These are phyloP conservation scores for Mionectes olivaceus DNA, from an alignment of 2,797 vertebrate species.

Conservation along the genomic window DNA sequence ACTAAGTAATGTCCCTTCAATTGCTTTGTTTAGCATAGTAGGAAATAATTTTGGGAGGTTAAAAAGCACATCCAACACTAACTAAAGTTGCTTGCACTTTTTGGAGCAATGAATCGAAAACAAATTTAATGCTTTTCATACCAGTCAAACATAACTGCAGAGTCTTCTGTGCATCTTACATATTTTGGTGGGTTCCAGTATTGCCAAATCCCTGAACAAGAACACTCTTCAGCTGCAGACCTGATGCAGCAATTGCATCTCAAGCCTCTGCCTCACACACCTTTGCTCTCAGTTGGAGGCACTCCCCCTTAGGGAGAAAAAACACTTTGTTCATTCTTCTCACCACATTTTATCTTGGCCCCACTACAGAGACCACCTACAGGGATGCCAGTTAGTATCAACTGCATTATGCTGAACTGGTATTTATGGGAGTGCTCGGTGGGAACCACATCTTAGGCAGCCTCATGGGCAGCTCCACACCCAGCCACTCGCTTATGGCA, in stretches of 20 bases:
- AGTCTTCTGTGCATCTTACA: background rate
- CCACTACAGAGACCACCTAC: conserved; percentile 49
- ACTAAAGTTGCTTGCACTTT: background rate
- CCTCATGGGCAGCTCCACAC: conserved; percentile 5
- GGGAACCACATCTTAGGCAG: conserved; percentile 61
- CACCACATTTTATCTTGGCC: background rate
- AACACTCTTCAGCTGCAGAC: background rate
- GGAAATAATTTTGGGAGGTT: background rate
- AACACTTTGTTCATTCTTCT: background rate
- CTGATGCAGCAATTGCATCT: background rate
- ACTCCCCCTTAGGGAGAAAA: background rate
- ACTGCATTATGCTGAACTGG: background rate
- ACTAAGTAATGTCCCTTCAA: background rate
- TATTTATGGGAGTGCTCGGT: background rate
- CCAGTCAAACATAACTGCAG: background rate
- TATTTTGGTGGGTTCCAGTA: background rate
- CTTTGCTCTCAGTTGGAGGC: background rate
- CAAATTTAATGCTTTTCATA: background rate
- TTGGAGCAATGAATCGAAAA: background rate
- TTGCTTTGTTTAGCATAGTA: background rate
- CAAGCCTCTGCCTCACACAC: background rate
- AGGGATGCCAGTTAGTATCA: conserved; percentile 3
- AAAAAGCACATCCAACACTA: background rate
- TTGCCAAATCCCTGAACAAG: background rate
- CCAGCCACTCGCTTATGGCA: background rate